Percentiles rank a stretch among this genome's conserved stretches.
These are phyloP conservation scores for Caiman crocodilus DNA, from an alignment of 2,797 vertebrate genomes.

Conservation along the genomic window DNA sequence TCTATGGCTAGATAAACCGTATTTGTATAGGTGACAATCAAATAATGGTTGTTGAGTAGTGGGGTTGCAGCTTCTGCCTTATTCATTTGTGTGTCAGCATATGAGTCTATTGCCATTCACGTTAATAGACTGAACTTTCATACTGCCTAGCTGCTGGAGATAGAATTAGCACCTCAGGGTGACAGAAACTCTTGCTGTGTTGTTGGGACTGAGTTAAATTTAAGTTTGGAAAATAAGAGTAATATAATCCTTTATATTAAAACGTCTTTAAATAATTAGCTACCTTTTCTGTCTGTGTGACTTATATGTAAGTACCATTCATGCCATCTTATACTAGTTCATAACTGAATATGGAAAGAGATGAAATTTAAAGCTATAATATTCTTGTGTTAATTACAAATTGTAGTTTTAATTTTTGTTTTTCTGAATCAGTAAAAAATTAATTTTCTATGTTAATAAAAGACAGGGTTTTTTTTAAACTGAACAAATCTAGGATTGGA, in stretches of 20 bases:
- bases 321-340: not conserved
- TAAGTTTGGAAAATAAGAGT: constrained; percentile 36
- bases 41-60: constrained; percentile 4
- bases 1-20: constrained; percentile 1
- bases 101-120: not conserved
- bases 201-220: constrained; percentile 47
- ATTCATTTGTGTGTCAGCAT: constrained; percentile 38
- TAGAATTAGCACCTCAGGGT: constrained; percentile 28
- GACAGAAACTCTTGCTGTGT: constrained; percentile 22
- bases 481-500: not conserved
- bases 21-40: constrained; percentile 45
- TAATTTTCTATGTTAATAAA: not conserved
- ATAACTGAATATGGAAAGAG: not conserved
- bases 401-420: not conserved
- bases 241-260: constrained; percentile 53
- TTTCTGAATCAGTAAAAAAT: not conserved
- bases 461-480: not conserved
- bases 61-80: constrained; percentile 52
- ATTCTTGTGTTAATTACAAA: not conserved
- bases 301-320: constrained; percentile 17
- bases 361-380: not conserved
- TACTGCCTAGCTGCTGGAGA: constrained; percentile 11
- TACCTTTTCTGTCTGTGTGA: not conserved
- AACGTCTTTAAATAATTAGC: not conserved
- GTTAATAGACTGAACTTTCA: constrained; percentile 35